Conservation (phyloP, 2,113 vertebrate species). For the Lampris incognitus region DNA sequence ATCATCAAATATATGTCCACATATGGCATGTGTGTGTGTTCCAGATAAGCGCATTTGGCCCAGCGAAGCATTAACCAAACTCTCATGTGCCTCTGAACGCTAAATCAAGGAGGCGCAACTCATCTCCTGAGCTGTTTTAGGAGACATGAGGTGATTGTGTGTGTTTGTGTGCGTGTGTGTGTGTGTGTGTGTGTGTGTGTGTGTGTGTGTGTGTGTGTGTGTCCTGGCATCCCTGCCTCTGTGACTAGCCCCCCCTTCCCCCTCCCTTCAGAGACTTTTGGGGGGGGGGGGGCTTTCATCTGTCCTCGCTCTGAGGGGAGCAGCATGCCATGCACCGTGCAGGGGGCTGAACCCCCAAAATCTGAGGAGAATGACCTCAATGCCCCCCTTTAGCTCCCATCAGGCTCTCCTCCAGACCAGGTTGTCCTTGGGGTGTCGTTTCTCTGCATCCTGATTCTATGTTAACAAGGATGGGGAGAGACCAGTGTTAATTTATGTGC, state of each 20-base stretch:
- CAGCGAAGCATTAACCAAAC: too few relatives aligned
- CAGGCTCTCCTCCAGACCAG: background rate
- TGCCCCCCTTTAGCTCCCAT: conserved; percentile 39
- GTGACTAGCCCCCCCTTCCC: background rate
- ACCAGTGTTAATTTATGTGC: conserved; percentile 54
- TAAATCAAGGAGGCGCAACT: background rate
- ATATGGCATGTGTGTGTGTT: too few relatives aligned
- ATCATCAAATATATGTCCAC: too few relatives aligned
- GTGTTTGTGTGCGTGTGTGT: background rate
- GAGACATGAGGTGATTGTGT: conserved; percentile 2
- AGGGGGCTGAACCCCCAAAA: conserved; percentile 13
- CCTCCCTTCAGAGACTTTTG: background rate
- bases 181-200: conserved; percentile 26
- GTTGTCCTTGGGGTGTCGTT: conserved; percentile 4
- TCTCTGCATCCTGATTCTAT: conserved; percentile 11
- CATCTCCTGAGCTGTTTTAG: conserved; percentile 17
- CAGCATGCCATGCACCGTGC: background rate
- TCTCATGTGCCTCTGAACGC: background rate
- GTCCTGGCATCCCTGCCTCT: conserved; percentile 21
- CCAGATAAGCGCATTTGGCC: too few relatives aligned
- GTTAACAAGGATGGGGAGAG: conserved; percentile 52
- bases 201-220: conserved; percentile 19
- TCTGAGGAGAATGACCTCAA: conserved; percentile 53
- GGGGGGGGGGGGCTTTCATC: conserved; percentile 11
- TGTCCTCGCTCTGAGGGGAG: conserved; percentile 39